Percentiles rank a stretch among this genome's conserved stretches.
These are phyloP conservation scores for Argyrosomus japonicus DNA, from an alignment of 2,113 vertebrate genomes.

Conservation along the genomic window DNA sequence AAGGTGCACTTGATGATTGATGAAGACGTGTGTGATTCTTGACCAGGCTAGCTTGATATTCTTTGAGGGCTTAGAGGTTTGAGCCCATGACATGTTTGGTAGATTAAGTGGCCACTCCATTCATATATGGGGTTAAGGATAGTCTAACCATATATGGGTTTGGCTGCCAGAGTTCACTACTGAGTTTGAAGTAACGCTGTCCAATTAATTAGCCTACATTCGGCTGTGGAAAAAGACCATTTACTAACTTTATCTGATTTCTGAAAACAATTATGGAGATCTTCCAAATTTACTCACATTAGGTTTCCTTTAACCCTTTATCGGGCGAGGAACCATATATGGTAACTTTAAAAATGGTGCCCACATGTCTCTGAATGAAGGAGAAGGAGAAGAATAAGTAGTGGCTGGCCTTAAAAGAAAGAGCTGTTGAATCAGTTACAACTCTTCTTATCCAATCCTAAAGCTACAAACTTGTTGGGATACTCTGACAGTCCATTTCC, in stretches of 20 bases:
- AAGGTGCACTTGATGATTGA: constrained; percentile 37
- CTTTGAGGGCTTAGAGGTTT: background rate
- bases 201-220: constrained; percentile 33
- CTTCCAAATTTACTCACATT: background rate
- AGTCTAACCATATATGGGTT: constrained; percentile 22
- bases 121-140: background rate
- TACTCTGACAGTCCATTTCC: background rate
- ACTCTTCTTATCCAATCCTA: background rate
- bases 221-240: constrained; percentile 27
- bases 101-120: constrained; percentile 25
- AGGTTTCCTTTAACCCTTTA: background rate
- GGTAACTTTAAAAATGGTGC: too few species aligned
- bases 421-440: background rate
- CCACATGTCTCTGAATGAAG: too few species aligned
- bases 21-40: constrained; percentile 32
- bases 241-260: constrained; percentile 9
- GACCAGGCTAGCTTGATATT: background rate
- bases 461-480: background rate
- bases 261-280: background rate
- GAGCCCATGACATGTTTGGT: constrained; percentile 29
- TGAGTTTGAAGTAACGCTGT: constrained; percentile 26
- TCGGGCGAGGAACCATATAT: too few species aligned
- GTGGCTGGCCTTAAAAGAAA: background rate
- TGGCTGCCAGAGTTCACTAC: constrained; percentile 7
- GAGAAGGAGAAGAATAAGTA: background rate